Base-by-base conservation (phyloP, 2,797 vertebrate species). In the Neostethus bicornis region DNA sequence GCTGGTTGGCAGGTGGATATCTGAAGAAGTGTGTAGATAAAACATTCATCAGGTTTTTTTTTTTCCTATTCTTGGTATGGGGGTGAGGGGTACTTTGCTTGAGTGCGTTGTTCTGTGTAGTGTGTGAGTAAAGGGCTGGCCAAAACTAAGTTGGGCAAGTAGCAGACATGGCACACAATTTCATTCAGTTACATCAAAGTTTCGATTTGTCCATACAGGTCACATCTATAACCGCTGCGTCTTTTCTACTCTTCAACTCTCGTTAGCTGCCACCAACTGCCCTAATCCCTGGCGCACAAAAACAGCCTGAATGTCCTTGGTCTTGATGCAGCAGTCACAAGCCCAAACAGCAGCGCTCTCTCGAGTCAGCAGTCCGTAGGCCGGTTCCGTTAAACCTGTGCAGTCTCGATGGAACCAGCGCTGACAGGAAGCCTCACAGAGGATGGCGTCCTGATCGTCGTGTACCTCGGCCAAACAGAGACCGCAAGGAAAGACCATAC, bases 381-480 rank as follows among this genome's bases (percentile, higher is more conserved):
- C 96, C 0, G 94, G 96, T 85, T 99, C 96, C 0, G 96, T 99
- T 85, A 99, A 94, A 34, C 97, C 96, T 0, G 97, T 98, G 88
- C 97, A 99, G 71, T 98, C 97, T 0, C 96, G 94, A 78, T 99
- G 97, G 80, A 97, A 98, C 96, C 97, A 99, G 72, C 96, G 95
- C 65, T 99, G 96, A 83, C 97, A 99, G 0, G 96, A 98, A 0
- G 96, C 96, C 83, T 99, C 97, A 0, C 97, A 99, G 61, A 98
- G 81, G 51, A 98, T 99, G 83, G 97, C 96, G 0, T 99, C 97
- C 83, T 99, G 97, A 86, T 98, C 96, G 0, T 98, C 95, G 0
- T 97, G 96, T 17, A 99, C 97, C 77, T 99, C 97, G 0, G 93
- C 95, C 73, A 95, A 85, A 48, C 97, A 99, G 20, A 95, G 93